A percentile compares a stretch with the other conserved stretches of the same genome.
phyloP scores from a whole-genome alignment of 2,113 vertebrate species.

The Caloenas nicobarica region DNA sequence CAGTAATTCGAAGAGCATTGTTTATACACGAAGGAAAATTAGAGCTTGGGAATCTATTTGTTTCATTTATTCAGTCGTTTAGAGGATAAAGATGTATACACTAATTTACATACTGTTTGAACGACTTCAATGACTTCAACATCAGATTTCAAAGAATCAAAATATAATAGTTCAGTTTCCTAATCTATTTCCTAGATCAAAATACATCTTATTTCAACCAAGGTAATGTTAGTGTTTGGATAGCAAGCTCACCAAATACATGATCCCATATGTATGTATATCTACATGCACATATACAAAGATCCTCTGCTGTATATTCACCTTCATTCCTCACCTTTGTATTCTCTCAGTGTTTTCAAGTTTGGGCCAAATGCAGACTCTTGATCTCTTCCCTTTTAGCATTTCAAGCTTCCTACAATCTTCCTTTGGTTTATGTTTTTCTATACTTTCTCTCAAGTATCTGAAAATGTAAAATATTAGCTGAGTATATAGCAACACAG shows the following conservation, averaged over 20 bases:
- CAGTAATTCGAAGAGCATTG: background rate
- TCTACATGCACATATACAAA: background rate
- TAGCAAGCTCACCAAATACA: background rate
- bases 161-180: background rate
- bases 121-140: background rate
- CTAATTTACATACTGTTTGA: background rate
- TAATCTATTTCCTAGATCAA: background rate
- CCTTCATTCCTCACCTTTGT: conserved; percentile 5
- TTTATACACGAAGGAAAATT: background rate
- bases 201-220: background rate
- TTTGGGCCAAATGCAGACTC: background rate
- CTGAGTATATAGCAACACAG: background rate
- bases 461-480: conserved; percentile 14
- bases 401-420: background rate
- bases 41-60: background rate
- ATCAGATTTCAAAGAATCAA: background rate
- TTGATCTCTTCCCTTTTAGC: background rate
- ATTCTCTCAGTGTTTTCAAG: background rate
- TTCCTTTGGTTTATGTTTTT: background rate
- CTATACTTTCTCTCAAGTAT: background rate
- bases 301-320: background rate
- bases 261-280: background rate
- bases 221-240: background rate
- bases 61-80: background rate
- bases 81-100: background rate